A percentile compares a stretch with the other conserved stretches of the same genome.
Evolutionary conservation across 2,113 vertebrate species (phyloP).

Genomic region (Rhabdornis inornatus): DNA sequence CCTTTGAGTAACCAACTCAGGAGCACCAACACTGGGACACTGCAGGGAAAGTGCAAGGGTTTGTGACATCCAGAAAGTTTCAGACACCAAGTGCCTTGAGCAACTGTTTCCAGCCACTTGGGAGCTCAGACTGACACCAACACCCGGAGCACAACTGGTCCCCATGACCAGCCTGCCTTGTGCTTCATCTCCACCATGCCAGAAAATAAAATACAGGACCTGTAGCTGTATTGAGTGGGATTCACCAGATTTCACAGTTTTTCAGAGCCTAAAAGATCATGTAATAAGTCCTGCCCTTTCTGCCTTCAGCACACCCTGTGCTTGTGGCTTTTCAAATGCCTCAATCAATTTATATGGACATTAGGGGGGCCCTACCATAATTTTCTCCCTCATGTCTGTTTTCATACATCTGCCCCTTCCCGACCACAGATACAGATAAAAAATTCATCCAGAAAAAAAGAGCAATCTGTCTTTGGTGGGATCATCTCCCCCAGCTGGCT

Average conservation of each 20-base stretch:
- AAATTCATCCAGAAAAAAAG: background rate
- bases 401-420: background rate
- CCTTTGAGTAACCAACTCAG: background rate
- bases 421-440: background rate
- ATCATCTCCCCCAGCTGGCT: background rate
- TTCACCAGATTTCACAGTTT: background rate
- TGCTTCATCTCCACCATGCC: rapidly evolving
- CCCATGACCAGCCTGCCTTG: background rate
- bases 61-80: background rate
- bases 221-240: background rate
- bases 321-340: background rate
- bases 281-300: background rate
- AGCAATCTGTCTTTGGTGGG: background rate
- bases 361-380: background rate
- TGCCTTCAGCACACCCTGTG: background rate
- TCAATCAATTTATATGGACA: background rate
- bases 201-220: background rate
- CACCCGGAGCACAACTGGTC: background rate
- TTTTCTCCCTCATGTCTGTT: background rate
- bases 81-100: background rate
- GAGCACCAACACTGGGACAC: background rate
- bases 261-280: background rate
- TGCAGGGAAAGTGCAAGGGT: background rate
- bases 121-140: background rate
- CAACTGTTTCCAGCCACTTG: background rate